Conservation (phyloP, 2,888 invertebrate species). For the Terebella lapidaria region DNA sequence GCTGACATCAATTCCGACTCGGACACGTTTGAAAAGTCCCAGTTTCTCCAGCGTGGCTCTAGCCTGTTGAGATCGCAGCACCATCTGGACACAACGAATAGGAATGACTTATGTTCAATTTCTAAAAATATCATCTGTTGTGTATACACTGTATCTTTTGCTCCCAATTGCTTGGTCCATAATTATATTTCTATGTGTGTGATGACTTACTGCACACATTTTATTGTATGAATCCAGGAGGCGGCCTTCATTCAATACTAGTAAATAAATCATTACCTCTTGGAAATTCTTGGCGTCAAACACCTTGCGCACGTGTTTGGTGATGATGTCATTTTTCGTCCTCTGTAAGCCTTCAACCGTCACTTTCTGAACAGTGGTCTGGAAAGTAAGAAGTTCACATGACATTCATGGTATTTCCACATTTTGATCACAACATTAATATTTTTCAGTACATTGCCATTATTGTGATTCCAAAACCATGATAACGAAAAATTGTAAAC, state of each 20-base stretch:
- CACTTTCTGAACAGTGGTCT: constrained; percentile 79
- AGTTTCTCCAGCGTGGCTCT: constrained; percentile 72
- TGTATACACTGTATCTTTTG: neutral
- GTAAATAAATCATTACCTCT: constrained; percentile 68
- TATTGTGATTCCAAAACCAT: too few relatives aligned
- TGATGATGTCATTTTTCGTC: constrained; percentile 84
- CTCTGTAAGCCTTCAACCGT: constrained; percentile 78
- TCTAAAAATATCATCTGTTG: neutral
- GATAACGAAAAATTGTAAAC: too few relatives aligned
- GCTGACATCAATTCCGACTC: constrained; percentile 82
- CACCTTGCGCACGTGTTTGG: constrained; percentile 72
- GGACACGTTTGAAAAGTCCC: constrained; percentile 83
- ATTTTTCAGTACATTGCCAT: too few relatives aligned
- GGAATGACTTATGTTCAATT: neutral
- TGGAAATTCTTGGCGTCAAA: constrained; percentile 81
- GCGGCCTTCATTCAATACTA: too few relatives aligned
- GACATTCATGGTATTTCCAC: neutral
- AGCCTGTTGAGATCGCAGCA: constrained; percentile 60
- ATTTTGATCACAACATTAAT: too few relatives aligned
- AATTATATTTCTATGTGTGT: neutral
- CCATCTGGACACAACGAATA: constrained; percentile 50
- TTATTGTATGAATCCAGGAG: too few relatives aligned
- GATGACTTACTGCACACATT: too few relatives aligned
- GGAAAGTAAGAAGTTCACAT: constrained; percentile 16
- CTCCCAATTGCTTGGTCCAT: neutral